phyloP scores from a whole-genome alignment of 2,113 vertebrate genomes.

The Notiomystis cincta region DNA sequence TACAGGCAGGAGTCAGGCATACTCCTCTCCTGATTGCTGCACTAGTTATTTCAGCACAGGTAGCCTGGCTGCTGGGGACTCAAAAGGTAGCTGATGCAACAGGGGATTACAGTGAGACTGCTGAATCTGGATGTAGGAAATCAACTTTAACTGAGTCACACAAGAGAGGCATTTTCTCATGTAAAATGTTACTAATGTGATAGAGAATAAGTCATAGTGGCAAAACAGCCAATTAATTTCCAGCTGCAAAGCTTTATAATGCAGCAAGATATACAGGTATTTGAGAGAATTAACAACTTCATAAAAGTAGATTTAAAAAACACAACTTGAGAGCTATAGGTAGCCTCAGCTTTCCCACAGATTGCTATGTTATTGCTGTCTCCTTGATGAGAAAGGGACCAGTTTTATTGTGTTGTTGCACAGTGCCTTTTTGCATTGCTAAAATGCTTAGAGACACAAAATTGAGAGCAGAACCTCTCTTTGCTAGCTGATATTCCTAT shows the following conservation, averaged over 20 bases:
- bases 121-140: background rate
- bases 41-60: background rate
- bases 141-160: background rate
- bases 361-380: background rate
- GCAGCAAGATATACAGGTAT: background rate
- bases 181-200: background rate
- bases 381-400: background rate
- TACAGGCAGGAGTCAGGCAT: background rate
- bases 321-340: background rate
- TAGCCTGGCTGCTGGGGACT: background rate
- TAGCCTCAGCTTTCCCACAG: background rate
- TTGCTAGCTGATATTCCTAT: background rate
- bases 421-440: background rate
- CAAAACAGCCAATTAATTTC: background rate
- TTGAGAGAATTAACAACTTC: background rate
- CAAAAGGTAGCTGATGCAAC: background rate
- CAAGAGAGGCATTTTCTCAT: background rate
- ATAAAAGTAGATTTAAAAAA: background rate
- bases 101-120: background rate
- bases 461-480: background rate
- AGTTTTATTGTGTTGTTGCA: background rate
- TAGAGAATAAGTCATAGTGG: background rate
- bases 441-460: background rate
- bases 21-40: background rate
- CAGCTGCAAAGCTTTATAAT: background rate